Percentiles rank a stretch among this genome's conserved stretches.
Evolutionary conservation across 2,113 vertebrate genomes (phyloP).

Genomic region (Leucopsar rothschildi): DNA sequence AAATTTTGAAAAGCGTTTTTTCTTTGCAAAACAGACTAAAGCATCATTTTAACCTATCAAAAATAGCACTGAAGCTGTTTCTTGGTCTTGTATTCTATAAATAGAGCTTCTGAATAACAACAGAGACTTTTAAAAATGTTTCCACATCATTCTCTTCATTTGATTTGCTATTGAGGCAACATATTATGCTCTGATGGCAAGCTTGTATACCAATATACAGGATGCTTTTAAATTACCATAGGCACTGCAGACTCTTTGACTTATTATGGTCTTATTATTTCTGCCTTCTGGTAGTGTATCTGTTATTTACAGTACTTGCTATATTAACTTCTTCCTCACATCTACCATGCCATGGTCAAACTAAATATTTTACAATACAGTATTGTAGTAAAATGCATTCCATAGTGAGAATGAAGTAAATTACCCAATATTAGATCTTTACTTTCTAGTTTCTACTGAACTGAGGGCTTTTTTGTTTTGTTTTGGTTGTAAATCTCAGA

Average conservation of each 20-base stretch:
- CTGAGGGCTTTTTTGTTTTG: not conserved
- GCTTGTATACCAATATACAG: not conserved
- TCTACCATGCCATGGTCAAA: not conserved
- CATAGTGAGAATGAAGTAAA: not conserved
- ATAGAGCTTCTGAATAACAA: not conserved
- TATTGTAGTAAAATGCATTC: not conserved
- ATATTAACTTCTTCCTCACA: not conserved
- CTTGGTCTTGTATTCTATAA: not conserved
- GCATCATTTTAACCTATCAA: not conserved
- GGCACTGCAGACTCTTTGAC: not conserved
- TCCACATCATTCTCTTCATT: not conserved
- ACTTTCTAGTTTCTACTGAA: not conserved
- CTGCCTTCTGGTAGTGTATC: not conserved
- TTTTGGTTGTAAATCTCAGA: not conserved
- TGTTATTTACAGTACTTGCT: not conserved
- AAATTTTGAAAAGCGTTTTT: not conserved
- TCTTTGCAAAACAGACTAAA: not conserved
- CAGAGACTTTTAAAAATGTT: not conserved
- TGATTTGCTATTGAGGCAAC: not conserved
- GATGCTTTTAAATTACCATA: not conserved
- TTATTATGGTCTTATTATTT: not conserved
- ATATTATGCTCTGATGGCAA: not conserved
- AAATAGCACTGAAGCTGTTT: not conserved
- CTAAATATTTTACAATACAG: not conserved
- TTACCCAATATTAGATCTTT: not conserved